phyloP scores from a whole-genome alignment of 2,888 invertebrate species.

The Pinctada fucata region DNA sequence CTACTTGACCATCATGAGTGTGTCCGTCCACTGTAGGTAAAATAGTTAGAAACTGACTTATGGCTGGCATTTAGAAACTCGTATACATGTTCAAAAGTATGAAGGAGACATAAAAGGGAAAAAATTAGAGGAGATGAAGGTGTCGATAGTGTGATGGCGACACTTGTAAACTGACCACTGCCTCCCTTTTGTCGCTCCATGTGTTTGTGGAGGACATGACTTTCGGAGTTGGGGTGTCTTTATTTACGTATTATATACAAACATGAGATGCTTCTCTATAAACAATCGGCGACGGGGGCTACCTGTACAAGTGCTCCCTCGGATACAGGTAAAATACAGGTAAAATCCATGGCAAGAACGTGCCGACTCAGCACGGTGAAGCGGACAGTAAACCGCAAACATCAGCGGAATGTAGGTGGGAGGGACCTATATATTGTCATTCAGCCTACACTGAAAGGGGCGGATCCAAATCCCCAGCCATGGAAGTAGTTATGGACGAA shows the following conservation, averaged over 20 bases:
- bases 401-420: conserved; percentile 1
- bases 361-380: background rate
- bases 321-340: background rate
- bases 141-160: background rate
- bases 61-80: too few relatives aligned
- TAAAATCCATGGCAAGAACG: background rate
- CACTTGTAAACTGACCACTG: background rate
- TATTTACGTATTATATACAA: conserved; percentile 3
- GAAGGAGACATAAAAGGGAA: too few relatives aligned
- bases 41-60: too few relatives aligned
- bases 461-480: background rate
- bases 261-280: background rate
- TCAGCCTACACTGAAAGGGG: background rate
- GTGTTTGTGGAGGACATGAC: background rate
- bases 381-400: background rate
- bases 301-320: background rate
- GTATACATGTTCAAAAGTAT: too few relatives aligned
- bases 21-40: too few relatives aligned
- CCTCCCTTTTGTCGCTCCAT: background rate
- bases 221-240: background rate
- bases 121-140: background rate
- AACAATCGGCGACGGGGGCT: background rate
- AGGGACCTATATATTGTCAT: background rate
- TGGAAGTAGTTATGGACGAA: too few relatives aligned
- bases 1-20: too few relatives aligned